phyloP scores from a whole-genome alignment of 2,888 invertebrate species.

The Rhabditoides inermis region DNA sequence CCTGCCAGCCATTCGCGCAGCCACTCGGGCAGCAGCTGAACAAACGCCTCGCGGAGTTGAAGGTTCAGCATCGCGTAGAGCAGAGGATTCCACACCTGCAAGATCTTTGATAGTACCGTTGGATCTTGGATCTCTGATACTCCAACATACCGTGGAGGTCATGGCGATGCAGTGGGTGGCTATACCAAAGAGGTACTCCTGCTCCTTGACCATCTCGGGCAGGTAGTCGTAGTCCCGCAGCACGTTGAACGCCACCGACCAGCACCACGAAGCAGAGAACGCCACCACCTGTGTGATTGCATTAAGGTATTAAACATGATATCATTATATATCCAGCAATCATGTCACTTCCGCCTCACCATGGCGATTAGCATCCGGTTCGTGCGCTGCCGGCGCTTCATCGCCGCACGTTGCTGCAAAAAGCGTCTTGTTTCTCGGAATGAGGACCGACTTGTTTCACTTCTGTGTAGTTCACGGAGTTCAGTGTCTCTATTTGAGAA shows the following conservation, averaged over 20 bases:
- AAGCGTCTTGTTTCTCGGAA: too few relatives aligned
- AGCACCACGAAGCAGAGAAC: too few relatives aligned
- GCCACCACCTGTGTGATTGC: too few relatives aligned
- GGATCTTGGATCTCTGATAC: background rate
- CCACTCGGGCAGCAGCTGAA: slow-evolving; percentile 43
- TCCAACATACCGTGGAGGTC: slow-evolving; percentile 42
- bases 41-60: slow-evolving; percentile 47
- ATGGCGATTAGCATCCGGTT: slow-evolving; percentile 50
- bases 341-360: too few relatives aligned
- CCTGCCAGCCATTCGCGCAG: too few relatives aligned
- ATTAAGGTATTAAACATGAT: too few relatives aligned
- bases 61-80: slow-evolving; percentile 48
- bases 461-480: too few relatives aligned
- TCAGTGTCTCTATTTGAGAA: too few relatives aligned
- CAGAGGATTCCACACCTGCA: slow-evolving; percentile 47
- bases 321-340: too few relatives aligned
- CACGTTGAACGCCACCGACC: slow-evolving; percentile 47
- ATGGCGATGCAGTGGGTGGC: slow-evolving; percentile 49
- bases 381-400: slow-evolving; percentile 44
- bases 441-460: too few relatives aligned
- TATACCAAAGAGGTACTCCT: slow-evolving; percentile 48
- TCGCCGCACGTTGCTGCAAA: slow-evolving; percentile 45
- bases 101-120: background rate
- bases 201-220: slow-evolving; percentile 34
- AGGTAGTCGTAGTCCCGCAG: slow-evolving; percentile 45